phyloP scores from a whole-genome alignment of 2,113 vertebrate genomes.

The Prionailurus viverrinus region DNA sequence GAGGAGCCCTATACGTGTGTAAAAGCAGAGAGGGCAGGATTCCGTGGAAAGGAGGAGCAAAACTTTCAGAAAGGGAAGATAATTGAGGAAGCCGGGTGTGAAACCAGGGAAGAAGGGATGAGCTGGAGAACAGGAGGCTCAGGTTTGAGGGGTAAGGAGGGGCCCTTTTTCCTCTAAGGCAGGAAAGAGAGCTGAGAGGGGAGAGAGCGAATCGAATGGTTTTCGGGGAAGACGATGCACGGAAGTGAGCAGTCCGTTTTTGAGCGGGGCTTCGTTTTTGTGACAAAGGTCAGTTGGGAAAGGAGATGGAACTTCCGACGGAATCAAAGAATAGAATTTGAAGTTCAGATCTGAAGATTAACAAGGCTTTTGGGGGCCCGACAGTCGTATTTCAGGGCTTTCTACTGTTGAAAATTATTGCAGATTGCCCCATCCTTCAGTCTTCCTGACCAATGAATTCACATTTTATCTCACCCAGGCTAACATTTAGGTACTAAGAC shows the following conservation, averaged over 20 bases:
- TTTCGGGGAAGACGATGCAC: background rate
- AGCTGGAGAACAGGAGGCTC: background rate
- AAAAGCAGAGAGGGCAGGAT: background rate
- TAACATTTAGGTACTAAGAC: slow-evolving; percentile 64
- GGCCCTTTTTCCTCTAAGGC: background rate
- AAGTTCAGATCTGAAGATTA: slow-evolving; percentile 47
- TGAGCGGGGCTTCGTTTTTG: slow-evolving; percentile 4
- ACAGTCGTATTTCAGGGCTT: slow-evolving; percentile 33
- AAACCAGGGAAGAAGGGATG: background rate
- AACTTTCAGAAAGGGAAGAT: slow-evolving; percentile 5
- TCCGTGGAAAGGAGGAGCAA: slow-evolving; percentile 23
- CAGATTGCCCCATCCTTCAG: slow-evolving; percentile 37
- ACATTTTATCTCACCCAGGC: slow-evolving; percentile 65
- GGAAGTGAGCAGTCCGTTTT: background rate
- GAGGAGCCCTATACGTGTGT: background rate
- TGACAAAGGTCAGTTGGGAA: background rate
- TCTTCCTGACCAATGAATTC: slow-evolving; percentile 70
- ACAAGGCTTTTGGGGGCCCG: background rate
- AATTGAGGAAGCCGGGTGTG: background rate
- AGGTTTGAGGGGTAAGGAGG: background rate
- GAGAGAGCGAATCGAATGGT: background rate
- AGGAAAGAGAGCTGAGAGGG: background rate
- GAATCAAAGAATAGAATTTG: slow-evolving; percentile 20
- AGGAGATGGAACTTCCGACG: background rate
- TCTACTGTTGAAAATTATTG: slow-evolving; percentile 67